phyloP scores from a whole-genome alignment of 2,888 invertebrate species.

The Drosophila lacicola region DNA sequence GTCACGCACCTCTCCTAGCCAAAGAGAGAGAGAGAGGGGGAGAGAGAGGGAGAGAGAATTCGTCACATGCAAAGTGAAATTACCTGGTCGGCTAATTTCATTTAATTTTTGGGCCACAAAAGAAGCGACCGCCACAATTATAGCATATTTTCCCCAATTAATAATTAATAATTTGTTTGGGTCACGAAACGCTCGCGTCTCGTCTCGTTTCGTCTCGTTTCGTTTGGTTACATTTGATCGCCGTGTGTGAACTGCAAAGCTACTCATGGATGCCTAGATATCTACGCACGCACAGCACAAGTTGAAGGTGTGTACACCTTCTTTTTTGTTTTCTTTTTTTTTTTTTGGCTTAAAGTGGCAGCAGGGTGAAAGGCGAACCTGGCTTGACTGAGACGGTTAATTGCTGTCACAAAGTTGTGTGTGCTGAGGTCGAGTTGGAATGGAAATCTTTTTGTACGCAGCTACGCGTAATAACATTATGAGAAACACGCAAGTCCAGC shows the following conservation, averaged over 20 bases:
- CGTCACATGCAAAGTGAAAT: conserved; percentile 79
- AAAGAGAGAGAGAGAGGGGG: neutral
- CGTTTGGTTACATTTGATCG: conserved; percentile 28
- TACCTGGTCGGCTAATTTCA: conserved; percentile 79
- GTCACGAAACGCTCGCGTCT: conserved; percentile 75
- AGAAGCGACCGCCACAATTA: conserved; percentile 80
- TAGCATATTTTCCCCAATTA: conserved; percentile 81
- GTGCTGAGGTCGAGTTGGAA: conserved; percentile 33
- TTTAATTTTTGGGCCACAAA: conserved; percentile 78
- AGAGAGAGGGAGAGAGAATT: conserved; percentile 35
- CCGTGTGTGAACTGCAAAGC: conserved; percentile 57
- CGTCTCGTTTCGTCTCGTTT: conserved; percentile 28
- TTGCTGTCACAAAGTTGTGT: conserved; percentile 78
- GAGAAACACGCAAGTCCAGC: conserved; percentile 63
- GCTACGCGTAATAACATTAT: conserved; percentile 47
- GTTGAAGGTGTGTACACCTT: conserved; percentile 32
- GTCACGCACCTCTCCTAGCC: conserved; percentile 41
- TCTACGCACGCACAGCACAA: conserved; percentile 39
- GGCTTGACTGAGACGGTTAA: conserved; percentile 80
- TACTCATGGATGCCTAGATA: conserved; percentile 56
- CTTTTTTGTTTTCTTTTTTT: conserved; percentile 21
- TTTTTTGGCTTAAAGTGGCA: conserved; percentile 48
- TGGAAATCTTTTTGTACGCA: conserved; percentile 62
- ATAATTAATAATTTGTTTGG: conserved; percentile 84
- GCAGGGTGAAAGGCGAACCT: conserved; percentile 48